Conservation (phyloP, 1,140 invertebrate species). For the Elysia chlorotica region DNA sequence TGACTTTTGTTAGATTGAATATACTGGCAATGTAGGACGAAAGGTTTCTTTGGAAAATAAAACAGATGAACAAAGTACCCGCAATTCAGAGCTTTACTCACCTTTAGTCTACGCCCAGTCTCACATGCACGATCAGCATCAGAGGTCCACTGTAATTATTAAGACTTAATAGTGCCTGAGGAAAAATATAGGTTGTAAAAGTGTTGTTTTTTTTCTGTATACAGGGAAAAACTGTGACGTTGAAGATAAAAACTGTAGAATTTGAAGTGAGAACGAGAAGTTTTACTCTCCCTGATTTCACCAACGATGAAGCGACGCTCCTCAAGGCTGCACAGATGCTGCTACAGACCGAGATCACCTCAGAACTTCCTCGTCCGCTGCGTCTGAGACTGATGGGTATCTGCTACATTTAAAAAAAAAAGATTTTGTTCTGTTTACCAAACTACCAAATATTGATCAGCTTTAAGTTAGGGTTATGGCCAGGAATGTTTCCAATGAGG, state of each 20-base stretch:
- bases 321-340: slow-evolving; percentile 59
- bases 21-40: too few relatives aligned
- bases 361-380: slow-evolving; percentile 45
- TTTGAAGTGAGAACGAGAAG: slow-evolving; percentile 65
- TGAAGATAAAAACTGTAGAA: slow-evolving; percentile 66
- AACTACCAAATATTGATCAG: not conserved
- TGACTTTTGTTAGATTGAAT: too few relatives aligned
- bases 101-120: too few relatives aligned
- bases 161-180: too few relatives aligned
- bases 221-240: slow-evolving; percentile 63
- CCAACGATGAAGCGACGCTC: slow-evolving; percentile 58
- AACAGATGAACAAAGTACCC: too few relatives aligned
- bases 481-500: not conserved
- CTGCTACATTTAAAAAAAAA: not conserved
- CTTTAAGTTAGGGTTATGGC: too few relatives aligned
- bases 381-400: slow-evolving; percentile 64
- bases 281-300: slow-evolving; percentile 56
- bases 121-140: too few relatives aligned
- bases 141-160: too few relatives aligned
- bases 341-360: slow-evolving; percentile 59
- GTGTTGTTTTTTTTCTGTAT: slow-evolving; percentile 26
- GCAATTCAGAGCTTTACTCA: too few relatives aligned
- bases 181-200: too few relatives aligned
- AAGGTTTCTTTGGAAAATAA: too few relatives aligned
- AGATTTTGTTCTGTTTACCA: not conserved